phyloP scores from a whole-genome alignment of 2,797 vertebrate species.

The Hemibagrus guttatus region DNA sequence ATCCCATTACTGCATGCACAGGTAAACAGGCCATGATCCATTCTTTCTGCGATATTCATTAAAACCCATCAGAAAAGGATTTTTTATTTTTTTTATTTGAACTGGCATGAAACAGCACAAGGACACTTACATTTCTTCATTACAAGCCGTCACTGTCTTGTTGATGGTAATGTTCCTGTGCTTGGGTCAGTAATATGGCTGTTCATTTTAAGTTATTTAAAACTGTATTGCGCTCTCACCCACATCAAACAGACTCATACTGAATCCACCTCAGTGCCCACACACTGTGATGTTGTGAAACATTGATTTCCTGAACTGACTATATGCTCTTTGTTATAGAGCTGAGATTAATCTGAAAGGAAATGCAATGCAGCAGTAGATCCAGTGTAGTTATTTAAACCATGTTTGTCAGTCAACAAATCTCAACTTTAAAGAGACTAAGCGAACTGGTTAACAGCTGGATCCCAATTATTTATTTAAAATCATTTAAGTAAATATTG shows the following conservation, averaged over 20 bases:
- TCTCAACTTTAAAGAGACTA: neutral
- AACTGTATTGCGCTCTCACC: constrained; percentile 52
- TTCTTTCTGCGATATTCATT: constrained; percentile 51
- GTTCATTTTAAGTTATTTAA: constrained; percentile 57
- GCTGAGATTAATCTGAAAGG: neutral
- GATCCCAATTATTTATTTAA: neutral
- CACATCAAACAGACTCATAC: constrained; percentile 34
- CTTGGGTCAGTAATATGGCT: constrained; percentile 52
- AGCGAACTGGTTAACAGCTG: neutral
- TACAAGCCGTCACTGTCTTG: constrained; percentile 32
- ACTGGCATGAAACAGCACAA: constrained; percentile 51
- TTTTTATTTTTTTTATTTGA: constrained; percentile 53
- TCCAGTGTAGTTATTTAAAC: neutral
- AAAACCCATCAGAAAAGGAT: constrained; percentile 51
- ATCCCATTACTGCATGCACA: constrained; percentile 34
- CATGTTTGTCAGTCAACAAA: too few species aligned
- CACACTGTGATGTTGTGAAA: neutral
- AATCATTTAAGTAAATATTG: neutral
- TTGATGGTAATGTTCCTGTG: constrained; percentile 34
- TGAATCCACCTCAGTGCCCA: constrained; percentile 48
- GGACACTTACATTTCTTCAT: constrained; percentile 31
- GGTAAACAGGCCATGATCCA: constrained; percentile 52
- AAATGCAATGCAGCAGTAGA: neutral
- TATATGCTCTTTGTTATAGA: neutral
- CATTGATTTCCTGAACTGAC: neutral